phyloP scores from a whole-genome alignment of 2,888 invertebrate species.

The Hofmannophila pseudospretella region DNA sequence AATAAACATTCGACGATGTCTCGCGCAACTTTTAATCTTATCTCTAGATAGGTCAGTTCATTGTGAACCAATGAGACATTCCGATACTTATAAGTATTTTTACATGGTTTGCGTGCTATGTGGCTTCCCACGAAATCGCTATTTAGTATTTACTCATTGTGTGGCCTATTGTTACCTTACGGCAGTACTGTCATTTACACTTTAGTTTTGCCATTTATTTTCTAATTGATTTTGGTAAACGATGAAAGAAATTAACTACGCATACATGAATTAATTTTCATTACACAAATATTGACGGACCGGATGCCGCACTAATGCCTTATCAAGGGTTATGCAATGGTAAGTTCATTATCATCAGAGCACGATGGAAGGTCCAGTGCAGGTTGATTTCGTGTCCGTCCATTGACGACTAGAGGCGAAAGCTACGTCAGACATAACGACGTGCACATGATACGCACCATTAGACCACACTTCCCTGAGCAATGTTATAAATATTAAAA shows the following conservation, averaged over 20 bases:
- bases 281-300: neutral
- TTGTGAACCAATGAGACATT: neutral
- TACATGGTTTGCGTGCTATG: neutral
- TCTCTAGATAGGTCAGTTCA: neutral
- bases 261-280: neutral
- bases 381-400: slow-evolving; percentile 19
- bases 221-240: neutral
- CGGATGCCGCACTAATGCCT: slow-evolving; percentile 2
- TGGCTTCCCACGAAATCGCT: slow-evolving; percentile 2
- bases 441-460: slow-evolving; percentile 2
- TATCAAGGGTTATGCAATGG: slow-evolving; percentile 12
- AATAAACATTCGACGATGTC: slow-evolving; percentile 11
- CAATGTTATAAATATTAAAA: neutral
- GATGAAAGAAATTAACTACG: neutral
- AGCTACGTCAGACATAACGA: slow-evolving; percentile 13
- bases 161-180: neutral
- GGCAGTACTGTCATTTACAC: neutral
- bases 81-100: neutral
- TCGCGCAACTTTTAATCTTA: neutral
- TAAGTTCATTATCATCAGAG: slow-evolving; percentile 17
- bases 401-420: slow-evolving; percentile 28
- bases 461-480: neutral
- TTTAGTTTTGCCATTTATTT: neutral
- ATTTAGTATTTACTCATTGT: slow-evolving; percentile 1
- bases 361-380: slow-evolving; percentile 13